phyloP scores from a whole-genome alignment of 2,113 vertebrate species.

The Cromileptes altivelis region DNA sequence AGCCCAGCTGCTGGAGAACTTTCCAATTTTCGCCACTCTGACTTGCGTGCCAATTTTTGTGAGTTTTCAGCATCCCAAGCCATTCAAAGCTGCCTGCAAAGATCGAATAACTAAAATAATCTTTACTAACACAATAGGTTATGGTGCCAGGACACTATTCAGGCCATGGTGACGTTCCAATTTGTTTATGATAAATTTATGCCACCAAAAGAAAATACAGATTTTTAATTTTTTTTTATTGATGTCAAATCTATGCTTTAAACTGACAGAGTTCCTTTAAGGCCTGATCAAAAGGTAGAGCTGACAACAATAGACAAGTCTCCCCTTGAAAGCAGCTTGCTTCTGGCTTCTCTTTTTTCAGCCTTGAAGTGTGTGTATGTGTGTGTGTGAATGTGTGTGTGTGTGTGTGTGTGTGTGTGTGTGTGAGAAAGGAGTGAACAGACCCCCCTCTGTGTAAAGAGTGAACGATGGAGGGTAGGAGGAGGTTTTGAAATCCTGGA shows the following conservation, averaged over 20 bases:
- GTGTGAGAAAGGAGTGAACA: slow-evolving; percentile 25
- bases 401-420: slow-evolving; percentile 10
- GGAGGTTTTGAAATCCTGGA: slow-evolving; percentile 67
- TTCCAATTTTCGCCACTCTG: no score
- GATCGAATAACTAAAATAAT: no score
- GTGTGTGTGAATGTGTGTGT: slow-evolving; percentile 13
- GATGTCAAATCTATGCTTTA: neutral
- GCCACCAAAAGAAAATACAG: neutral
- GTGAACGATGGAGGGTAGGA: slow-evolving; percentile 47
- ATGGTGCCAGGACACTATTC: no score
- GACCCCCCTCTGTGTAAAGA: slow-evolving; percentile 52
- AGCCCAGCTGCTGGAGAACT: no score
- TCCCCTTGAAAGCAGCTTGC: slow-evolving; percentile 18
- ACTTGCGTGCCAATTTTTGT: no score
- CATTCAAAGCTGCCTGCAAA: no score
- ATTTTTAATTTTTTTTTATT: neutral
- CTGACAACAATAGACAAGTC: slow-evolving; percentile 26
- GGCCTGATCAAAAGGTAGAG: slow-evolving; percentile 17
- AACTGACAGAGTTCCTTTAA: slow-evolving; percentile 1
- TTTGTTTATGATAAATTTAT: neutral
- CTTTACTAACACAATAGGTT: no score
- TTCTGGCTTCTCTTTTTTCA: neutral
- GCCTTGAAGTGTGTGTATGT: neutral
- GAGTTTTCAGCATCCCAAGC: no score
- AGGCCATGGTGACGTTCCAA: neutral